Percentiles rank a stretch among this genome's conserved stretches.
Conservation (phyloP, 2,888 invertebrate species). For the Trissoscelio sp. region DNA sequence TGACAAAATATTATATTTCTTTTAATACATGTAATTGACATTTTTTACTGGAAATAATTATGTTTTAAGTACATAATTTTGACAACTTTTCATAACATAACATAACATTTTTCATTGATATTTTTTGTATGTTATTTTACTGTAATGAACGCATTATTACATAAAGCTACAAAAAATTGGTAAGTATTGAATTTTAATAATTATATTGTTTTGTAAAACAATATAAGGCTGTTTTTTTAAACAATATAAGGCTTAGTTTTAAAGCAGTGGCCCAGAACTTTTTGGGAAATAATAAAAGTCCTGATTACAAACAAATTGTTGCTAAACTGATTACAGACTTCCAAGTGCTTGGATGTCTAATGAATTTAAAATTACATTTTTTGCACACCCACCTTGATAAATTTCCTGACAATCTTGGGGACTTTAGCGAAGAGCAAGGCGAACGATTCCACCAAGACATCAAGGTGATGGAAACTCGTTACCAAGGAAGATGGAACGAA, state of each 20-base stretch:
- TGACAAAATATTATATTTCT: background rate
- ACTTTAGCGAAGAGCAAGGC: conserved; percentile 77
- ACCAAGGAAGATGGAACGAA: conserved; percentile 36
- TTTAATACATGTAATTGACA: background rate
- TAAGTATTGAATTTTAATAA: background rate
- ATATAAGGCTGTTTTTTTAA: no score
- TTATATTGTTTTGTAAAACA: background rate
- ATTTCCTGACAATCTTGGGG: conserved; percentile 77
- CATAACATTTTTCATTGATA: no score
- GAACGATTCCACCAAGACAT: conserved; percentile 79
- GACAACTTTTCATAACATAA: no score
- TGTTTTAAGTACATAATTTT: no score
- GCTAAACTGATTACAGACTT: conserved; percentile 3
- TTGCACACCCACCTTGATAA: conserved; percentile 24
- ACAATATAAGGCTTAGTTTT: conserved; percentile 50
- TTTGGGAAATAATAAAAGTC: conserved; percentile 22
- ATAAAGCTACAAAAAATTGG: background rate
- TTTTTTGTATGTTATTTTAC: no score
- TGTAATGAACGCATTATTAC: background rate
- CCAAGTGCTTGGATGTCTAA: conserved; percentile 2
- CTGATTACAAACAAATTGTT: conserved; percentile 20
- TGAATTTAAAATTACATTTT: conserved; percentile 26
- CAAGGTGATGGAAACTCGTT: conserved; percentile 3
- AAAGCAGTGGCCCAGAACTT: conserved; percentile 12
- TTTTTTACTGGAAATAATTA: background rate